Evolutionary conservation across 2,113 vertebrate species (phyloP).

Genomic region (Chinchilla lanigera): DNA sequence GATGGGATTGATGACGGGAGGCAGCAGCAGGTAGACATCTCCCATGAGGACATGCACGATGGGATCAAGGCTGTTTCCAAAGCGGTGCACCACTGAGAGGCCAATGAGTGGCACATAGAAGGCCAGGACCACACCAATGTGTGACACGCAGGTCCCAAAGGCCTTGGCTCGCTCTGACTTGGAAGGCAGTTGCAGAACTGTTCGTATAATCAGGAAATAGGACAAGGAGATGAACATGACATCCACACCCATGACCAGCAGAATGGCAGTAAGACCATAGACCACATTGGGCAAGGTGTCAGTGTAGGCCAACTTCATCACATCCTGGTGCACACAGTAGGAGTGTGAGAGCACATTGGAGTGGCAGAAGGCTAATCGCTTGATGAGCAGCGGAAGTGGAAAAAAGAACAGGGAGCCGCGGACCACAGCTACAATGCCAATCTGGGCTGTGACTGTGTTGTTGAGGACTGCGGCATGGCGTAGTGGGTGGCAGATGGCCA

Average conservation of each 20-base stretch:
- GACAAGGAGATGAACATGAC: constrained; percentile 78
- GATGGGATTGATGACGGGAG: constrained; percentile 83
- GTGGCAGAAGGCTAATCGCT: constrained; percentile 71
- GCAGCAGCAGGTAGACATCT: constrained; percentile 80
- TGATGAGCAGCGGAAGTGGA: constrained; percentile 80
- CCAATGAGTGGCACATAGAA: constrained; percentile 82
- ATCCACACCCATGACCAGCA: constrained; percentile 77
- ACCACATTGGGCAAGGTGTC: constrained; percentile 73
- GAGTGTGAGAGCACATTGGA: constrained; percentile 79
- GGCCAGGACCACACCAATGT: constrained; percentile 78
- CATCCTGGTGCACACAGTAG: constrained; percentile 79
- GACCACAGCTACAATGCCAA: constrained; percentile 67
- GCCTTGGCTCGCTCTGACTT: constrained; percentile 76
- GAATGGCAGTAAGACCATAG: constrained; percentile 78
- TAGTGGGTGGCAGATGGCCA: constrained; percentile 83
- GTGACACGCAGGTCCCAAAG: constrained; percentile 82
- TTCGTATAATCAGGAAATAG: constrained; percentile 78
- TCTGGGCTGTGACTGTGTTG: constrained; percentile 73
- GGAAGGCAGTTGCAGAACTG: constrained; percentile 77
- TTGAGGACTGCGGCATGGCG: constrained; percentile 78
- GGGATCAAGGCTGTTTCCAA: constrained; percentile 75
- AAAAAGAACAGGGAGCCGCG: constrained; percentile 79
- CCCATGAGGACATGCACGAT: constrained; percentile 78
- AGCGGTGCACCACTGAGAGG: constrained; percentile 80
- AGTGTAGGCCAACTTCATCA: constrained; percentile 78